Evolutionary conservation across 2,797 vertebrate genomes (phyloP).

Genomic region (Gephyroberyx darwinii): DNA sequence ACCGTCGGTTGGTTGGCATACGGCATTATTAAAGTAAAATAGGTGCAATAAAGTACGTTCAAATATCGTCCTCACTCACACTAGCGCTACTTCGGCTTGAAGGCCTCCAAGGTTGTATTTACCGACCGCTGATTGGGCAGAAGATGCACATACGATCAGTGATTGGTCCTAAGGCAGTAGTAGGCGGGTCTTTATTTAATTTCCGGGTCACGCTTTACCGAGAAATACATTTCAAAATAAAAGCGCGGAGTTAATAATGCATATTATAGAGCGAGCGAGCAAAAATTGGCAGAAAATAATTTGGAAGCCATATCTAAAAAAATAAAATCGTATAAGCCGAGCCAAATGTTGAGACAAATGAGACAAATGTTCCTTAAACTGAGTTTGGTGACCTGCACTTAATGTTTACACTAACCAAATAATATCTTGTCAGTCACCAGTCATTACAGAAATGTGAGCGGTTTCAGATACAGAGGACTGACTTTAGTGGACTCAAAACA

Average conservation of each 20-base stretch:
- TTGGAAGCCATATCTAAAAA: too few species aligned
- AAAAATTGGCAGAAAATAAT: too few species aligned
- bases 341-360: too few species aligned
- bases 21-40: slow-evolving; percentile 81
- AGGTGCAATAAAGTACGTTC: background rate
- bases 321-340: too few species aligned
- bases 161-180: slow-evolving; percentile 30
- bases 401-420: too few species aligned
- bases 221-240: slow-evolving; percentile 44
- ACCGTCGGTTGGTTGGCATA: slow-evolving; percentile 98
- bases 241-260: background rate
- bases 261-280: too few species aligned
- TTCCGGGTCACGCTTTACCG: slow-evolving; percentile 46
- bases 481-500: too few species aligned
- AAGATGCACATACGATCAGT: rapidly evolving
- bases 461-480: too few species aligned
- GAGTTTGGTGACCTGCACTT: too few species aligned
- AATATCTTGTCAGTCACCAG: too few species aligned
- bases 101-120: slow-evolving; percentile 18
- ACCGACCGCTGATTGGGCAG: slow-evolving; percentile 46
- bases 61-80: background rate
- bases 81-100: background rate
- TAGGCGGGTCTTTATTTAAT: slow-evolving; percentile 36
- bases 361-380: too few species aligned
- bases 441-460: too few species aligned